A percentile compares a stretch with the other conserved stretches of the same genome.
phyloP scores from a whole-genome alignment of 2,113 vertebrate genomes.

The Pogonocichla stellata region DNA sequence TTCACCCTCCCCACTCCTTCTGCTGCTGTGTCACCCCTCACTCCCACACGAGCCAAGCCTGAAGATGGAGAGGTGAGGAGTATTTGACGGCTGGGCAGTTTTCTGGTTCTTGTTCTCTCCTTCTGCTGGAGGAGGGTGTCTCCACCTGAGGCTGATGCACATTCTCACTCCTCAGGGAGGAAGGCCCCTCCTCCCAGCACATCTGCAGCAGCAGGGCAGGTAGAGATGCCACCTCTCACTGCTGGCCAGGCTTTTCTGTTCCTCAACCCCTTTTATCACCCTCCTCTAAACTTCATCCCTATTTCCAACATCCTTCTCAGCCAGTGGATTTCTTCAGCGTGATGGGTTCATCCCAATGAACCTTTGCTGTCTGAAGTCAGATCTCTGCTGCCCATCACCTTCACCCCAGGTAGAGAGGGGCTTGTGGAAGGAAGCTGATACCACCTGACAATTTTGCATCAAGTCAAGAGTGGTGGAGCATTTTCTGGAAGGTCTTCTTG shows the following conservation, averaged over 20 bases:
- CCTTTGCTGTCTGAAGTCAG: neutral
- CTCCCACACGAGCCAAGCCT: neutral
- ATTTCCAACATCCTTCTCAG: neutral
- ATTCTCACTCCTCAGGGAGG: neutral
- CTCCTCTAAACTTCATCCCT: neutral
- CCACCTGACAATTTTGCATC: neutral
- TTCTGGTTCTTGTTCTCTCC: neutral
- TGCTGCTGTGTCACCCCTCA: neutral
- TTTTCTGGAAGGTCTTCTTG: neutral
- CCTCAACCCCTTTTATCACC: neutral
- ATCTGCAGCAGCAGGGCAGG: neutral
- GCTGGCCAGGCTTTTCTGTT: neutral
- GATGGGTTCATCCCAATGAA: neutral
- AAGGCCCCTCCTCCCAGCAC: neutral
- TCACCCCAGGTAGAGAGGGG: rapidly evolving
- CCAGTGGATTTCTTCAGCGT: neutral
- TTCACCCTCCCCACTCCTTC: neutral
- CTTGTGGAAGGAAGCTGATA: neutral
- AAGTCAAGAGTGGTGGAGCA: neutral
- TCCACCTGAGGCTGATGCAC: neutral
- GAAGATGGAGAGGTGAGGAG: neutral
- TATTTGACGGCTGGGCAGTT: neutral
- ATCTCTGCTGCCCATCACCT: neutral
- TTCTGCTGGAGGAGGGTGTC: neutral
- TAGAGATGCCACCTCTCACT: neutral